Evolutionary conservation across 2,797 vertebrate genomes (phyloP).

Genomic region (Platyrinchus mystaceus): DNA sequence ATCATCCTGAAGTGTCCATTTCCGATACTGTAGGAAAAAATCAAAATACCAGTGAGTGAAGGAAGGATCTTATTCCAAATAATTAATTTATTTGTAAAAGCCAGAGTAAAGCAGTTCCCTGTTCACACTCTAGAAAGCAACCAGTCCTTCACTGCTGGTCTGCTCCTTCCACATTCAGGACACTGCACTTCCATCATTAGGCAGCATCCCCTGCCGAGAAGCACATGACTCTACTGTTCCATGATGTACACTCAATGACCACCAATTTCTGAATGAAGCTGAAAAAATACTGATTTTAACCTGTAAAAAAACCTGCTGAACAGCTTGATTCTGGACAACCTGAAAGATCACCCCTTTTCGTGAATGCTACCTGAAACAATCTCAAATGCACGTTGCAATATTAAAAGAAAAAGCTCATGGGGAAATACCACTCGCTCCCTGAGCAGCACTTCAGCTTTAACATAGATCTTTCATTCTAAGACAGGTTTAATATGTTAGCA

Average conservation of each 20-base stretch:
- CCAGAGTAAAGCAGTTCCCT: not conserved
- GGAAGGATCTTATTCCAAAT: not conserved
- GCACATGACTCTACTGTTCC: conserved; percentile 18
- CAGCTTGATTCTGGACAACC: not conserved
- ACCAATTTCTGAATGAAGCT: not conserved
- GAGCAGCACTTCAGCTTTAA: not conserved
- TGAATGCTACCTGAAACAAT: not conserved
- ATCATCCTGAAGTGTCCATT: not conserved
- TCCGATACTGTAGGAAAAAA: not conserved
- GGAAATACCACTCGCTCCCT: not conserved
- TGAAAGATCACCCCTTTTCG: not conserved
- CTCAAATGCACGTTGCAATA: not conserved
- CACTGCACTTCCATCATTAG: conserved; percentile 17
- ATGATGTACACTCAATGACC: not conserved
- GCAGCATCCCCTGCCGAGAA: not conserved
- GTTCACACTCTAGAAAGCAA: not conserved
- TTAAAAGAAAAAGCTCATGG: not conserved
- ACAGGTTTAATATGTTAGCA: not conserved
- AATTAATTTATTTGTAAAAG: not conserved
- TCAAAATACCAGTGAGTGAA: not conserved
- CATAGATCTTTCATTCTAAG: not conserved
- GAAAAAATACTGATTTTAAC: not conserved
- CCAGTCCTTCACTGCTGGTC: not conserved
- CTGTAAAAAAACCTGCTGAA: not conserved
- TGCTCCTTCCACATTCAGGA: conserved; percentile 11